phyloP scores from a whole-genome alignment of 2,113 vertebrate species.

The Numida meleagris region DNA sequence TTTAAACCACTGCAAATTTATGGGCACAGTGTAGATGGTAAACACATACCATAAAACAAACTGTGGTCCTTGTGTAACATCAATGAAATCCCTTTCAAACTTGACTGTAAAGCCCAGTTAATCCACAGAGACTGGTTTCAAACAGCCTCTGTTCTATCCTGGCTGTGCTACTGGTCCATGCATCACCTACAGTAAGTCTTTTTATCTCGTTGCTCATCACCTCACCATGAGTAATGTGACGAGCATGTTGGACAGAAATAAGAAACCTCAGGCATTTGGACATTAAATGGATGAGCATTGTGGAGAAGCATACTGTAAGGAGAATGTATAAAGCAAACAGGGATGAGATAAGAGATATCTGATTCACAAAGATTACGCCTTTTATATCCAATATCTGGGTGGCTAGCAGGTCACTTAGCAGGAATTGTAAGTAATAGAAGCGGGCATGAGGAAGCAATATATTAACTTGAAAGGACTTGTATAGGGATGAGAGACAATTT shows the following conservation, averaged over 20 bases:
- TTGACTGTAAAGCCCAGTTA: neutral
- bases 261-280: constrained; percentile 50
- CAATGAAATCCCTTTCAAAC: neutral
- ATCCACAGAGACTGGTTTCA: neutral
- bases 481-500: constrained; percentile 65
- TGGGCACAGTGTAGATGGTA: neutral
- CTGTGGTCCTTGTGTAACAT: neutral
- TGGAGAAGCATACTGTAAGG: constrained; percentile 4
- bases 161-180: neutral
- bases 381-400: constrained; percentile 53
- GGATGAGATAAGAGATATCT: constrained; percentile 64
- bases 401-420: constrained; percentile 61
- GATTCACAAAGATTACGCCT: constrained; percentile 61
- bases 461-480: constrained; percentile 68
- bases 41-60: neutral
- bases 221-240: neutral
- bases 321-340: constrained; percentile 46
- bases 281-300: constrained; percentile 42
- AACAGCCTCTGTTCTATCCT: neutral
- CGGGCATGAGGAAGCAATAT: constrained; percentile 66
- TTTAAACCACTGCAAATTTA: neutral
- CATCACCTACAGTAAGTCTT: neutral
- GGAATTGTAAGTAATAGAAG: constrained; percentile 43
- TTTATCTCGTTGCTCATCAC: constrained; percentile 55
- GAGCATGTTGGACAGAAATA: neutral